Evolutionary conservation across 1,140 invertebrate genomes (phyloP).

Genomic region (Ylistrum balloti): DNA sequence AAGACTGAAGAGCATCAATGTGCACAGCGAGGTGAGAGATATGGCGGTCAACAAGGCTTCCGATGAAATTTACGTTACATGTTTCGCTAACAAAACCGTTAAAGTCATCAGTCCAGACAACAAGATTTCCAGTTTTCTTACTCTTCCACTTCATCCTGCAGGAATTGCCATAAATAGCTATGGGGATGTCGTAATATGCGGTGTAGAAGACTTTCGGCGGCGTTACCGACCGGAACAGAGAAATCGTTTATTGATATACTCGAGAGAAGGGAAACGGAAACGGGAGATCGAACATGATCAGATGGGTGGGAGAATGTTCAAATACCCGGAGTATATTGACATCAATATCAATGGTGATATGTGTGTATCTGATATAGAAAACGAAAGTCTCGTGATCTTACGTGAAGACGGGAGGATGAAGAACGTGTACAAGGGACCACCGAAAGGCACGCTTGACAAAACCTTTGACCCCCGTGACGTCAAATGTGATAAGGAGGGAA

Average conservation of each 20-base stretch:
- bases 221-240: slow-evolving; percentile 58
- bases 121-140: slow-evolving; percentile 50
- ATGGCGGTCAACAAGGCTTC: slow-evolving; percentile 59
- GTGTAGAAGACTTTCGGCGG: slow-evolving; percentile 55
- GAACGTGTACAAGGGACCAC: slow-evolving; percentile 55
- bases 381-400: slow-evolving; percentile 59
- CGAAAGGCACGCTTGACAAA: slow-evolving; percentile 53
- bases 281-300: slow-evolving; percentile 58
- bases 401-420: slow-evolving; percentile 57
- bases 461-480: slow-evolving; percentile 66
- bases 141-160: slow-evolving; percentile 54
- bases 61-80: slow-evolving; percentile 58
- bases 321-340: slow-evolving; percentile 63
- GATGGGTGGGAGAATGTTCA: slow-evolving; percentile 56
- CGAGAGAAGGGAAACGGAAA: slow-evolving; percentile 55
- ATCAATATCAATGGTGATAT: slow-evolving; percentile 66
- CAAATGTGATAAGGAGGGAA: slow-evolving; percentile 67
- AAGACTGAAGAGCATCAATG: slow-evolving; percentile 55
- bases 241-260: slow-evolving; percentile 59
- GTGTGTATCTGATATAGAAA: slow-evolving; percentile 62
- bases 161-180: slow-evolving; percentile 56
- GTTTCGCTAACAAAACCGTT: slow-evolving; percentile 58
- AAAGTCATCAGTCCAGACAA: slow-evolving; percentile 54
- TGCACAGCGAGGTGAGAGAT: slow-evolving; percentile 57
- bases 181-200: slow-evolving; percentile 59